phyloP scores from a whole-genome alignment of 2,888 invertebrate species.

The Diogma glabrata region DNA sequence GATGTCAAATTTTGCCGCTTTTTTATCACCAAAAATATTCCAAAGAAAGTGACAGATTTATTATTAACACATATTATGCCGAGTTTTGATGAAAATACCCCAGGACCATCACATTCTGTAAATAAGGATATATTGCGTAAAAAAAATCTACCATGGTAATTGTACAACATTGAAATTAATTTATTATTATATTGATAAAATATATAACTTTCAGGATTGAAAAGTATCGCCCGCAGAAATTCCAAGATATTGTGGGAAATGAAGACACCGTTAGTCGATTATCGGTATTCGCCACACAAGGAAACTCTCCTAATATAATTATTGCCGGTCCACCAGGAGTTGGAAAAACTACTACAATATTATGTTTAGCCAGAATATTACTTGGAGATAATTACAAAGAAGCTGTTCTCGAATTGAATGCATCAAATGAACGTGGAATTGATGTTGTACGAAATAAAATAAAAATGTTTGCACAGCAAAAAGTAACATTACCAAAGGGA shows the following conservation, averaged over 20 bases:
- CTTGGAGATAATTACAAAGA: constrained; percentile 77
- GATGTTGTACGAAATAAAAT: constrained; percentile 97
- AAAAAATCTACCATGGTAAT: constrained; percentile 30
- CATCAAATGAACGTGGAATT: constrained; percentile 97
- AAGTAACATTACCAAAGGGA: constrained; percentile 83
- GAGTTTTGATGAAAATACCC: no score
- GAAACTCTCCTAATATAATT: constrained; percentile 92
- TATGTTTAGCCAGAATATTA: constrained; percentile 83
- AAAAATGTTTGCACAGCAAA: constrained; percentile 97
- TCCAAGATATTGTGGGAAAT: constrained; percentile 80
- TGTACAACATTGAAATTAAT: no score
- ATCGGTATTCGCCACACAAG: constrained; percentile 67
- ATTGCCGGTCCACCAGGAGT: constrained; percentile 97
- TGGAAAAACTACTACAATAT: constrained; percentile 95
- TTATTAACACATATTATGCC: no score
- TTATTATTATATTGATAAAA: no score
- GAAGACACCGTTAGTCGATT: constrained; percentile 84
- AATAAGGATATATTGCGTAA: constrained; percentile 24
- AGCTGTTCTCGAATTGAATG: constrained; percentile 95
- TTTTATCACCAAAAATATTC: no score
- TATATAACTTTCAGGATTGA: no score
- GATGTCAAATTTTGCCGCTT: no score
- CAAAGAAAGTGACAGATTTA: no score
- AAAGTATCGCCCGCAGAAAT: constrained; percentile 84
- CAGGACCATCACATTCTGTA: constrained; percentile 14